phyloP scores from a whole-genome alignment of 1,140 invertebrate species.

The Psilanteris sp. region DNA sequence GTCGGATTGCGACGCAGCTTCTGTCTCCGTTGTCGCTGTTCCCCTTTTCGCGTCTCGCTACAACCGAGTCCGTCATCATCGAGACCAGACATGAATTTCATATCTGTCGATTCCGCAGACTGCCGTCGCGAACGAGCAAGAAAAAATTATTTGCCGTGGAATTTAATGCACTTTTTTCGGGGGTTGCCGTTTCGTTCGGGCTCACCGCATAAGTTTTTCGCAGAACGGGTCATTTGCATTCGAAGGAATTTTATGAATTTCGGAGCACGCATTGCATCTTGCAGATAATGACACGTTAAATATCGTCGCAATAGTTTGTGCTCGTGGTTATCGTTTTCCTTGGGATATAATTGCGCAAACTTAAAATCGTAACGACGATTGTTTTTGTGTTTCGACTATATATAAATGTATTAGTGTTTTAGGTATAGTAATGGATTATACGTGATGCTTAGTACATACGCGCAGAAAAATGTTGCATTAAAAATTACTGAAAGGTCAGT shows the following conservation, averaged over 20 bases:
- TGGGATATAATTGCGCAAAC: too few relatives aligned
- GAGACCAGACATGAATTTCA: slow-evolving; percentile 56
- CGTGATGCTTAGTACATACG: too few relatives aligned
- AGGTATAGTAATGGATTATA: too few relatives aligned
- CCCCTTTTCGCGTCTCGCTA: neutral
- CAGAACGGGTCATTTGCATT: slow-evolving; percentile 14
- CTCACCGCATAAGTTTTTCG: neutral
- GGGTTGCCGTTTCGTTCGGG: neutral
- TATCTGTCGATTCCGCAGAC: slow-evolving; percentile 43
- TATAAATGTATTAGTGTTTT: too few relatives aligned
- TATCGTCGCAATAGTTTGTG: too few relatives aligned
- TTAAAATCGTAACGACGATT: too few relatives aligned
- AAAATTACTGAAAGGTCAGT: too few relatives aligned
- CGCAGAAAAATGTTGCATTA: too few relatives aligned
- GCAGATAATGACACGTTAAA: too few relatives aligned
- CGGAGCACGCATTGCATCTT: too few relatives aligned
- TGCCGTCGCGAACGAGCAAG: neutral
- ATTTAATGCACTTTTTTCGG: slow-evolving; percentile 17
- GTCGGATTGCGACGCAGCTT: slow-evolving; percentile 64
- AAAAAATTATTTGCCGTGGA: slow-evolving; percentile 4
- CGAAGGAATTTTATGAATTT: neutral
- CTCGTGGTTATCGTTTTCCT: too few relatives aligned
- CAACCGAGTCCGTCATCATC: slow-evolving; percentile 39
- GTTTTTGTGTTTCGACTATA: too few relatives aligned
- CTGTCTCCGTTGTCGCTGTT: slow-evolving; percentile 48